phyloP scores from a whole-genome alignment of 2,888 invertebrate genomes.

The Drosophila infuscata region DNA sequence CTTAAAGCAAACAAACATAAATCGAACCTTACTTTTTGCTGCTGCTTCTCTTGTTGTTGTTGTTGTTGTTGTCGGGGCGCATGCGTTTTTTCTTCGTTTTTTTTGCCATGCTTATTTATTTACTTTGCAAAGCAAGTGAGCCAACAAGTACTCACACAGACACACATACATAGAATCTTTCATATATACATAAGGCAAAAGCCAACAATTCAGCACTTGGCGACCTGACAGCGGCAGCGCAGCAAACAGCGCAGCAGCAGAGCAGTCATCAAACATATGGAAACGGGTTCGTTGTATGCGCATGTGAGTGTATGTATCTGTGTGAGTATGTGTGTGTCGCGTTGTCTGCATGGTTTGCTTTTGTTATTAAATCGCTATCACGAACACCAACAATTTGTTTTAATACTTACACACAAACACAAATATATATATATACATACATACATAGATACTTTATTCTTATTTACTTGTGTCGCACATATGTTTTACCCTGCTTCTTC shows the following conservation, averaged over 20 bases:
- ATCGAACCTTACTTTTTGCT: conserved; percentile 15
- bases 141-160: conserved; percentile 62
- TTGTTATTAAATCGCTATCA: conserved; percentile 74
- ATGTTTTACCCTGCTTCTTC: conserved; percentile 44
- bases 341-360: conserved; percentile 61
- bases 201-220: conserved; percentile 60
- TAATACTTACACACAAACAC: conserved; percentile 18
- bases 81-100: conserved; percentile 49
- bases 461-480: conserved; percentile 57
- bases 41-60: conserved; percentile 19
- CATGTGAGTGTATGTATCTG: conserved; percentile 18
- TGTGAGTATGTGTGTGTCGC: conserved; percentile 34
- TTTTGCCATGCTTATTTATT: conserved; percentile 57
- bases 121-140: conserved; percentile 57
- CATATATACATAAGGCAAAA: conserved; percentile 59
- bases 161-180: conserved; percentile 30
- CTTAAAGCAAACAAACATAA: conserved; percentile 53
- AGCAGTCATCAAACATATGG: conserved; percentile 68
- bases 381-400: conserved; percentile 43
- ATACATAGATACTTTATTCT: conserved; percentile 14
- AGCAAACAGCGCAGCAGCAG: conserved; percentile 28
- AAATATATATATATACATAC: not conserved
- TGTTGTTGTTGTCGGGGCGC: conserved; percentile 67
- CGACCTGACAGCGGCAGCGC: conserved; percentile 45
- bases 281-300: conserved; percentile 64